Conservation (phyloP, 92 coral and sea anemone genomes). For the Porites cylindrica region DNA sequence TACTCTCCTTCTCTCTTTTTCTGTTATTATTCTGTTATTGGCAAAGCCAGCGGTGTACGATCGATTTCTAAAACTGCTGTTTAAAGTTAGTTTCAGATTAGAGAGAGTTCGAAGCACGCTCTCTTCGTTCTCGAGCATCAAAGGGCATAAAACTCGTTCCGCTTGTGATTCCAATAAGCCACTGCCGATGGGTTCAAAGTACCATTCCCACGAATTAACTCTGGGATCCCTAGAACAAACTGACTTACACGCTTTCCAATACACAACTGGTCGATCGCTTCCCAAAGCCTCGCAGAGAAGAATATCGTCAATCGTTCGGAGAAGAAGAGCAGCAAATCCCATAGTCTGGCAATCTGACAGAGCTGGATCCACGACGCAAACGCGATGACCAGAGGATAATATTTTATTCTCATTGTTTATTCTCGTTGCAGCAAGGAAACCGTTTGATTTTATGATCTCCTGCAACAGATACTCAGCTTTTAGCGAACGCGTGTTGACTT, state of each 20-base stretch:
- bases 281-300: slow-evolving; percentile 52
- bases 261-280: slow-evolving; percentile 53
- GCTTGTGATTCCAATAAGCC: slow-evolving; percentile 55
- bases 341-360: slow-evolving; percentile 56
- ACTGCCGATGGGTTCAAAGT: slow-evolving; percentile 72
- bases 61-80: slow-evolving; percentile 35
- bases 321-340: slow-evolving; percentile 68
- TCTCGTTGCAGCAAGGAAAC: slow-evolving; percentile 31
- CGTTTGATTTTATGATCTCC: neutral
- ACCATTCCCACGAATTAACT: slow-evolving; percentile 82
- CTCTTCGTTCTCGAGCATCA: neutral
- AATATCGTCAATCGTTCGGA: slow-evolving; percentile 69
- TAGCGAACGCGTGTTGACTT: neutral
- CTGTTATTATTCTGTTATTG: slow-evolving; percentile 53
- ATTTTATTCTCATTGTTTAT: neutral
- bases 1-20: slow-evolving; percentile 53
- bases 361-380: slow-evolving; percentile 75
- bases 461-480: neutral
- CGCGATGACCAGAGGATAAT: neutral
- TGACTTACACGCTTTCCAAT: slow-evolving; percentile 74
- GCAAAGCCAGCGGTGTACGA: slow-evolving; percentile 35
- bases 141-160: slow-evolving; percentile 58
- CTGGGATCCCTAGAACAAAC: slow-evolving; percentile 60
- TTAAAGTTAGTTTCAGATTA: neutral
- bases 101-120: neutral